Percentiles rank a stretch among this genome's conserved stretches.
These are phyloP conservation scores for Cynopterus brachyotis DNA, from an alignment of 2,113 vertebrate species.

Conservation along the genomic window DNA sequence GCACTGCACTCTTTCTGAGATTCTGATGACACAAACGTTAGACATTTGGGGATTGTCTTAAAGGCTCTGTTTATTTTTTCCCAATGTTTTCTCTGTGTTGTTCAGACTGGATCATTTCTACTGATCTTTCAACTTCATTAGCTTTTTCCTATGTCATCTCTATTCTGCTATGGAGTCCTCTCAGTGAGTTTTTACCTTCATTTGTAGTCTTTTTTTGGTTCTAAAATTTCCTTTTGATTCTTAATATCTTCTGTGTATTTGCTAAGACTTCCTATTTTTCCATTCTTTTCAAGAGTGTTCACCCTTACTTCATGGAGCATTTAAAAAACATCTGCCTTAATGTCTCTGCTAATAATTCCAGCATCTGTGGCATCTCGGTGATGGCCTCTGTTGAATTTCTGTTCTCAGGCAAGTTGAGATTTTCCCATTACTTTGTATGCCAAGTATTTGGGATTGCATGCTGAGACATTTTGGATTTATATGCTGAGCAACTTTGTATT, in stretches of 20 bases:
- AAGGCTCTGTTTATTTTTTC: background rate
- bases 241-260: background rate
- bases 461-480: background rate
- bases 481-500: background rate
- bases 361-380: background rate
- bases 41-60: background rate
- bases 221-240: background rate
- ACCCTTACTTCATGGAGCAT: background rate
- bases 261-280: background rate
- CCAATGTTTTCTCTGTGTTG: background rate
- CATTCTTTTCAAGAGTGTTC: background rate
- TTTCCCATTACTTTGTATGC: background rate
- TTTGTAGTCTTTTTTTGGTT: background rate
- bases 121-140: background rate
- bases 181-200: background rate
- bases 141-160: background rate
- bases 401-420: background rate
- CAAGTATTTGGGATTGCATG: background rate
- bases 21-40: background rate
- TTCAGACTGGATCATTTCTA: background rate
- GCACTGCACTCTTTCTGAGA: background rate
- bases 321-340: background rate
- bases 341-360: background rate
- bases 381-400: background rate
- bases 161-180: background rate